Evolutionary conservation across 2,113 vertebrate genomes (phyloP), one percentile per base, ranked within the genome.

Genomic region (Aptenodytes forsteri): DNA sequence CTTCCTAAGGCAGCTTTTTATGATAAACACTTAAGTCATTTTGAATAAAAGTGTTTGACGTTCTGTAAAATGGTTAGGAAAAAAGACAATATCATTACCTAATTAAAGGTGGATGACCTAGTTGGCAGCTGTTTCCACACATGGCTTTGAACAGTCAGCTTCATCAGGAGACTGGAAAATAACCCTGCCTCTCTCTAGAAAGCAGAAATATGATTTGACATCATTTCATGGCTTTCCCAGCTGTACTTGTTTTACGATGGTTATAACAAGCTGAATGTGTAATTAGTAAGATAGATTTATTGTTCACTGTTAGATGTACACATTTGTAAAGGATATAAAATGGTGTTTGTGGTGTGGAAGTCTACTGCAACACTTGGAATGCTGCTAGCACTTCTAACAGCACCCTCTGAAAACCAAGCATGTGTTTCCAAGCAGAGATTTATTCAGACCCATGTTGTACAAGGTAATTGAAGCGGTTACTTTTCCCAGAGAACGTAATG

Each of bases 261-360:
- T 95, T 97, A 50, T 97, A 98, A 98, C 98, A 95, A 98, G 96
- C 97, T 96, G 96, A 95, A 96, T 83, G 97, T 98, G 89, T 98
- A 98, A 98, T 98, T 98, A 98, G 96, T 83, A 50, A 96, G 97
- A 96, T 97, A 97, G 98, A 98, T 98, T 98, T 98, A 98, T 98
- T 97, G 97, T 98, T 97, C 50, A 46, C 96, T 88, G 58, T 97
- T 97, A 96, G 86, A 94, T 95, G 86, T 96, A 90, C 91, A 32
- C 61, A 38, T 82, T 96, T 94, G 96, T 96, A 92, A 97, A 96
- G 98, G 97, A 75, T 94, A 92, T 97, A 94, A 98, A 98, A 97
- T 91, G 96, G 97, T 97, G 98, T 98, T 97, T 97, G 97, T 97
- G 97, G 97, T 97, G 96, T 96, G 97, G 98, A 98, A 97, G 98